phyloP scores from a whole-genome alignment of 2,888 invertebrate genomes.

The Lypha dubia region DNA sequence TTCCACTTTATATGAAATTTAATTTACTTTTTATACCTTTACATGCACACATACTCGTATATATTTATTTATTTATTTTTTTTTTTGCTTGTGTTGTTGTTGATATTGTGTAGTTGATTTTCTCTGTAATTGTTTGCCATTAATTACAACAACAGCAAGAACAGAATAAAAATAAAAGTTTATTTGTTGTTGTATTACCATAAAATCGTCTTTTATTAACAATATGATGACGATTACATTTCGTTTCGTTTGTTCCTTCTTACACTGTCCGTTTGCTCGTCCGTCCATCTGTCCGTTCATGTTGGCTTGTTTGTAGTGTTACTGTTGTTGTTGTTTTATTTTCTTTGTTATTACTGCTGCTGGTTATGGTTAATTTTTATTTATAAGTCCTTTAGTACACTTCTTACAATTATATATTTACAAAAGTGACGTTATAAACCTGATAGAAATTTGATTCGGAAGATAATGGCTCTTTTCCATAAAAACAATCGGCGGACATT shows the following conservation, averaged over 20 bases:
- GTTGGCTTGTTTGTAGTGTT: constrained; percentile 27
- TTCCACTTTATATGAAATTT: constrained; percentile 20
- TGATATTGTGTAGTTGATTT: constrained; percentile 70
- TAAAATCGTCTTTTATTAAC: constrained; percentile 69
- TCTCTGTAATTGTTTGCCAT: constrained; percentile 80
- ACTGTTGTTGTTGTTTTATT: no score
- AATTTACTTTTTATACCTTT: constrained; percentile 4
- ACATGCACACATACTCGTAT: no score
- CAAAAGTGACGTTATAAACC: constrained; percentile 5
- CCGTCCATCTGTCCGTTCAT: no score
- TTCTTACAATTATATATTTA: constrained; percentile 8
- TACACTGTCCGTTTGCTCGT: not conserved
- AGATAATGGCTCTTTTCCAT: no score
- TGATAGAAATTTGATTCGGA: not conserved
- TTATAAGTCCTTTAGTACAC: constrained; percentile 69
- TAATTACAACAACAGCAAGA: constrained; percentile 77
- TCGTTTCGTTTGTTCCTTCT: constrained; percentile 47
- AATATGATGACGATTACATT: constrained; percentile 70
- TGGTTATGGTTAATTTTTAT: constrained; percentile 72
- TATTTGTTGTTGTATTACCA: constrained; percentile 55
- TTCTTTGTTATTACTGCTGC: constrained; percentile 59
- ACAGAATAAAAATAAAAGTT: constrained; percentile 9
- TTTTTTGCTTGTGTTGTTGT: constrained; percentile 32
- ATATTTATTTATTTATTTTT: constrained; percentile 7
- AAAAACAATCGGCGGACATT: no score